Conservation (phyloP, 1,140 invertebrate species). For the Panagrolaimus sp. region DNA sequence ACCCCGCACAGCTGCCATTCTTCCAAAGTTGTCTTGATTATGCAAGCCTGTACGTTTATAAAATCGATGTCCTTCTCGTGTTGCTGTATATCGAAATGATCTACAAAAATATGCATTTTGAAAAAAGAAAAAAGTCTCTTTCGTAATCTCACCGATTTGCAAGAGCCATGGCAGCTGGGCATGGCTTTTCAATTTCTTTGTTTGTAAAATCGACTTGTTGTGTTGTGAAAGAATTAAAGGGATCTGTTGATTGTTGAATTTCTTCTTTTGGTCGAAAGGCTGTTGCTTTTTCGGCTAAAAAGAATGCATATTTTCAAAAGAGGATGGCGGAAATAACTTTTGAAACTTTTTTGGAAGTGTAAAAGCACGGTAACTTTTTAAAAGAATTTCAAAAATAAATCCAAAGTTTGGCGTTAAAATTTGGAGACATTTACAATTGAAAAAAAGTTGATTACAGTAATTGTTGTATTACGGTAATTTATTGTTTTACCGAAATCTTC, state of each 20-base stretch:
- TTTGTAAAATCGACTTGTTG: neutral
- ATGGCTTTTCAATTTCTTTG: neutral
- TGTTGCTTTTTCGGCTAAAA: neutral
- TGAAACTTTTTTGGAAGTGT: too few relatives aligned
- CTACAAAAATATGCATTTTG: too few relatives aligned
- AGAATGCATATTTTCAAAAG: neutral
- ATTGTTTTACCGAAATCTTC: too few relatives aligned
- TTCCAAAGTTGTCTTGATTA: neutral
- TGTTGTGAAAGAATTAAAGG: neutral
- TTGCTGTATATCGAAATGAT: neutral
- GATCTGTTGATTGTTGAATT: neutral
- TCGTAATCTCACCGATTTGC: neutral
- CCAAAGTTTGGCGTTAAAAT: too few relatives aligned
- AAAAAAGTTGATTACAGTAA: too few relatives aligned
- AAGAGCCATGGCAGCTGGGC: neutral
- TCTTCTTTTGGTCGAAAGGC: neutral
- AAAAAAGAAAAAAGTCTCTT: too few relatives aligned
- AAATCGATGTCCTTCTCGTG: neutral
- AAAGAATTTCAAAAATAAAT: too few relatives aligned
- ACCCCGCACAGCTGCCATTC: neutral
- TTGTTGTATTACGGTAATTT: too few relatives aligned
- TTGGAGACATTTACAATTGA: too few relatives aligned
- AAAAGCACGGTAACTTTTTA: too few relatives aligned
- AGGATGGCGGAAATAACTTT: too few relatives aligned
- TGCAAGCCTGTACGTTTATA: conserved; percentile 1